A percentile compares a stretch with the other conserved stretches of the same genome.
Conservation (phyloP, 2,113 vertebrate genomes). For the Cyanistes caeruleus region DNA sequence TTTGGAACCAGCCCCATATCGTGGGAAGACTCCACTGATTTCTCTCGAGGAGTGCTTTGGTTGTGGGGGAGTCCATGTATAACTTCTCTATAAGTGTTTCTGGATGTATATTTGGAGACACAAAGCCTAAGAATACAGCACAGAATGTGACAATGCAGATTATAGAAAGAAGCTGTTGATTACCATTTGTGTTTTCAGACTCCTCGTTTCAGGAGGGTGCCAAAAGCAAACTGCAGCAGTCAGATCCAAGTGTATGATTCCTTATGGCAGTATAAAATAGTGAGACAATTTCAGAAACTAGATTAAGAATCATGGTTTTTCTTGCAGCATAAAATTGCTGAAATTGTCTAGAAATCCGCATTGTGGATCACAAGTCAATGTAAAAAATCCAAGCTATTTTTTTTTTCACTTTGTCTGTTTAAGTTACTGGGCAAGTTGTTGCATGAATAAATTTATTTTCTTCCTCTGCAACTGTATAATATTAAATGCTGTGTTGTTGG, state of each 20-base stretch:
- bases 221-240: slow-evolving; percentile 15
- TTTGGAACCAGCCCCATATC: neutral
- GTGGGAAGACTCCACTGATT: slow-evolving; percentile 1
- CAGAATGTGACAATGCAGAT: slow-evolving; percentile 6
- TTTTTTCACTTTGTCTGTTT: slow-evolving; percentile 28
- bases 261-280: slow-evolving; percentile 9
- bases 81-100: neutral
- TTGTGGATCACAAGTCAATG: slow-evolving; percentile 4
- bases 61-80: neutral
- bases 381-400: slow-evolving; percentile 10
- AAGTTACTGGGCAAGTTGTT: slow-evolving; percentile 35
- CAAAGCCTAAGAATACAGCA: slow-evolving; percentile 34
- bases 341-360: slow-evolving; percentile 3
- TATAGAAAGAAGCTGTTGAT: neutral
- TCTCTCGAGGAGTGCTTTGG: neutral
- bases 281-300: slow-evolving; percentile 5
- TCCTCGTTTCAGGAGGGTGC: neutral
- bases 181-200: slow-evolving; percentile 36
- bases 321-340: slow-evolving; percentile 17
- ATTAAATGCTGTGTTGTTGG: slow-evolving; percentile 66
- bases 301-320: slow-evolving; percentile 41
- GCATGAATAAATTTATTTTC: slow-evolving; percentile 60
- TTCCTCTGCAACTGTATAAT: slow-evolving; percentile 52
- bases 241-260: neutral
- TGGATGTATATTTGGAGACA: neutral